Evolutionary conservation across 2,113 vertebrate species (phyloP).

Genomic region (Sinocyclocheilus maitianheensis): DNA sequence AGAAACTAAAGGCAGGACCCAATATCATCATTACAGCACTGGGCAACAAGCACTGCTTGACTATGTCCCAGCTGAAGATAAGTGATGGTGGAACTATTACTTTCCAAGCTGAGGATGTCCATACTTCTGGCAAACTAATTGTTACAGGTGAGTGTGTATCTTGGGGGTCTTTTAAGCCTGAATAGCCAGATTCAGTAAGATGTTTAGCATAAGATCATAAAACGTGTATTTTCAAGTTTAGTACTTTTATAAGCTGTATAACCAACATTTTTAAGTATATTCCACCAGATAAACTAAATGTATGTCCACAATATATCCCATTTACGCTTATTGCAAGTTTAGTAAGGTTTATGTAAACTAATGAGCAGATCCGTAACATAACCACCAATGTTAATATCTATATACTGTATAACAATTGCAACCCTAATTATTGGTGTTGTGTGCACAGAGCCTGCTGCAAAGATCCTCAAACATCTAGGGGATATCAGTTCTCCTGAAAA

Average conservation of each 20-base stretch:
- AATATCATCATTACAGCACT: slow-evolving; percentile 69
- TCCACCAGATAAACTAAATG: neutral
- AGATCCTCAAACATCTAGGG: slow-evolving; percentile 80
- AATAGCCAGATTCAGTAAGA: neutral
- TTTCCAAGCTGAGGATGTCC: slow-evolving; percentile 89
- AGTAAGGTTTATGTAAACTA: too few species aligned
- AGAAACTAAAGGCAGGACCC: slow-evolving; percentile 76
- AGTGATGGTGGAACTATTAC: slow-evolving; percentile 85
- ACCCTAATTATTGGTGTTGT: neutral
- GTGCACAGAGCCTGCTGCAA: slow-evolving; percentile 82
- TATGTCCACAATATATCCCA: neutral
- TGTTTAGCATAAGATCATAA: neutral
- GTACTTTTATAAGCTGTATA: neutral
- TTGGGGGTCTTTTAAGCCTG: neutral
- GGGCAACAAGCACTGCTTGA: slow-evolving; percentile 84
- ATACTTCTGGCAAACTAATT: slow-evolving; percentile 78
- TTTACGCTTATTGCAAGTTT: neutral
- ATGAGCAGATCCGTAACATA: neutral
- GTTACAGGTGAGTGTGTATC: slow-evolving; percentile 79
- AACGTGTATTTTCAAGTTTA: neutral
- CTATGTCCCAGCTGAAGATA: slow-evolving; percentile 77
- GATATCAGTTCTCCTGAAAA: slow-evolving; percentile 82
- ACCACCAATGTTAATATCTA: neutral
- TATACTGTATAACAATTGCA: neutral
- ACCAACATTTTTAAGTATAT: neutral